Conservation (phyloP, 2,888 invertebrate genomes). For the Vannuccia rotundouncinata region DNA sequence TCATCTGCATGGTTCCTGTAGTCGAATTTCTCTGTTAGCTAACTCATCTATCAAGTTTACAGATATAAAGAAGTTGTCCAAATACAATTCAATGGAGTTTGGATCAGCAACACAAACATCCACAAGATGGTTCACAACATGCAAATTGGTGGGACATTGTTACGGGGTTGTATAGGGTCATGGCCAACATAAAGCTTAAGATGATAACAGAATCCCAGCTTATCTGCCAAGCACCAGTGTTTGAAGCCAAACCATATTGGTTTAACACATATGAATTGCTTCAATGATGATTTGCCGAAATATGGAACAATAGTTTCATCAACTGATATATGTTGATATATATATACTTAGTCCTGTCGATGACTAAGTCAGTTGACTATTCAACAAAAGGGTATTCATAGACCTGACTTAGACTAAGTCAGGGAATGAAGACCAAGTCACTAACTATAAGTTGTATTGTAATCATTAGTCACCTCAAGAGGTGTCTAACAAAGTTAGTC, state of each 20-base stretch:
- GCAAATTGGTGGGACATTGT: background rate
- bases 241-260: background rate
- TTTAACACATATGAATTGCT: too few relatives aligned
- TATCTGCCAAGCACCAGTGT: background rate
- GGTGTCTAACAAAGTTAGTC: too few relatives aligned
- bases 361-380: too few relatives aligned
- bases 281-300: too few relatives aligned
- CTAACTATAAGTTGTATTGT: too few relatives aligned
- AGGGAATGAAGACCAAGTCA: too few relatives aligned
- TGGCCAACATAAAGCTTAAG: conserved; percentile 4
- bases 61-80: conserved; percentile 17
- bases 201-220: conserved; percentile 7
- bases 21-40: conserved; percentile 1
- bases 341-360: too few relatives aligned
- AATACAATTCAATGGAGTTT: conserved; percentile 16
- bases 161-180: background rate
- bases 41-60: conserved; percentile 9
- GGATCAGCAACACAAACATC: conserved; percentile 13
- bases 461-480: too few relatives aligned
- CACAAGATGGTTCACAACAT: conserved; percentile 9
- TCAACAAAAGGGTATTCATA: too few relatives aligned
- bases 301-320: too few relatives aligned
- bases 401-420: too few relatives aligned
- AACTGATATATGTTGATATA: too few relatives aligned
- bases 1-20: conserved; percentile 1